Evolutionary conservation across 1,140 invertebrate species (phyloP).

Genomic region (Macrotrachela quadricornifera): DNA sequence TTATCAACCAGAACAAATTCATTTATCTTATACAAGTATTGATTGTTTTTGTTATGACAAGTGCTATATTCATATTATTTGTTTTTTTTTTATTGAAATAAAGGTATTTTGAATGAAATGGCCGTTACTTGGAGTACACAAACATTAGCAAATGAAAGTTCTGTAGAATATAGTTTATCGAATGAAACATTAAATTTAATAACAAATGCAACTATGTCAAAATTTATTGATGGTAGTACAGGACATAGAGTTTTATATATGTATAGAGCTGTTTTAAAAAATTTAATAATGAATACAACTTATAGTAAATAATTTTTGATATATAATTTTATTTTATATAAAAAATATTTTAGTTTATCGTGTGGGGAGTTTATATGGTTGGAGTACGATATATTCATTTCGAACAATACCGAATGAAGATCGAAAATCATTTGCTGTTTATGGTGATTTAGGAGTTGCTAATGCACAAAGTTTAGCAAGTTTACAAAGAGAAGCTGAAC

Average conservation of each 20-base stretch:
- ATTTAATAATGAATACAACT: constrained; percentile 36
- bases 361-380: constrained; percentile 52
- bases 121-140: constrained; percentile 70
- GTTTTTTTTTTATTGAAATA: background rate
- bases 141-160: constrained; percentile 39
- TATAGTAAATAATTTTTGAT: constrained; percentile 36
- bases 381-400: constrained; percentile 55
- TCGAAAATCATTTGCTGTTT: constrained; percentile 51
- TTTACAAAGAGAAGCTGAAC: constrained; percentile 55
- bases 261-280: constrained; percentile 43
- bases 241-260: constrained; percentile 50
- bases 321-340: background rate
- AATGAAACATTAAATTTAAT: constrained; percentile 17
- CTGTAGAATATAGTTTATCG: constrained; percentile 55
- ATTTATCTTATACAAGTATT: constrained; percentile 38
- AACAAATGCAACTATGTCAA: constrained; percentile 38
- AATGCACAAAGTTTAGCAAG: constrained; percentile 54
- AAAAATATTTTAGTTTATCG: constrained; percentile 43
- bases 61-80: background rate
- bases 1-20: constrained; percentile 50
- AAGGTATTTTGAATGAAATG: constrained; percentile 39
- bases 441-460: constrained; percentile 69
- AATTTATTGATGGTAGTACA: constrained; percentile 57
- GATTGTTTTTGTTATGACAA: background rate
- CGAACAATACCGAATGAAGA: constrained; percentile 44